Evolutionary conservation across 1,140 invertebrate genomes (phyloP), one percentile per base, ranked within the genome.

Genomic region (Drosophila kanapiae): DNA sequence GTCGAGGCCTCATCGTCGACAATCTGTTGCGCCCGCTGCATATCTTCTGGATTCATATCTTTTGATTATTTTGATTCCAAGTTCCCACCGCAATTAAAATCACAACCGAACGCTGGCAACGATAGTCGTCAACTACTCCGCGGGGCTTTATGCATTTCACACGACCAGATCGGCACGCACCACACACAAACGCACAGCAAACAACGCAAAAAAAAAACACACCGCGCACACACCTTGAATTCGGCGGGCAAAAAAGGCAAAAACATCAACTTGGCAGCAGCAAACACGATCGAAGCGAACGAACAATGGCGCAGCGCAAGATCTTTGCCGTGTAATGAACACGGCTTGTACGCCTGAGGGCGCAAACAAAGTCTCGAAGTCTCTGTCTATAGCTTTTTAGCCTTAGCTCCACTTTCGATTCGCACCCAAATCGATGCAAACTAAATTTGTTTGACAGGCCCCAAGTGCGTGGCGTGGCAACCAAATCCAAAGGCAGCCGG

Each of bases 121-220:
- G 80, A 54, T 90, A 51, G 61, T 14, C 74, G 61, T 62, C 40
- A 62, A 88, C 84, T 88, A 80, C 77, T 56, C 35, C 68, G 68
- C 69, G 69, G 75, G 80, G 77, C 80, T 90, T 88, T 84, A 90
- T 88, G 84, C 81, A 88, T 64, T 90, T 88, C 84, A 75, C 87
- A 88, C 86, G 54, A 90, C 85, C 74, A 84, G 84, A 87, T 87
- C 80, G 83, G 84, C 84, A 88, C 84, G 84, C 85, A 78, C 58
- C 43, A 45, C 40, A 76, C 83, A 85, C 65, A 31, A 6, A 31
- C 31, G 65, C 74, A 72, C 49, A 72, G 37, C 51, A 54, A 11
- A 37, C 51, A 54, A 54, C 51, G 51, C 51, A 38, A 58, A 43
- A 60, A 48, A 56, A 23, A 23, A 23, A 23, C 23, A 67, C 33